These are phyloP conservation scores for Pseudoips prasinana DNA, from an alignment of 2,888 invertebrate species.

Conservation along the genomic window DNA sequence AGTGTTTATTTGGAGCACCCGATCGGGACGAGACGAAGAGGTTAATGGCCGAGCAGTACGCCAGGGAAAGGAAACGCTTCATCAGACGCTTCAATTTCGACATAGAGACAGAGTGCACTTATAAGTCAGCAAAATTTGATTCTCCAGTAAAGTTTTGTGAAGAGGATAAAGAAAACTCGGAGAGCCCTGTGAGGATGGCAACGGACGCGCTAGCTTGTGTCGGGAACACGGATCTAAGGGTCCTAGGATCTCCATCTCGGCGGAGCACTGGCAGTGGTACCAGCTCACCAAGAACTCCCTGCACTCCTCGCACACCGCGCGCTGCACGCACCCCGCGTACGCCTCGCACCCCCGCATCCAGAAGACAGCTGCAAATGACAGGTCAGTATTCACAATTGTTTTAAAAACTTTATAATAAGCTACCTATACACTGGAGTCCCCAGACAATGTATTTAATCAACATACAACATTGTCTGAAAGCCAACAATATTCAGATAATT, in stretches of 20 bases:
- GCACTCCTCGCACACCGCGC: constrained; percentile 68
- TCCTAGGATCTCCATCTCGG: constrained; percentile 67
- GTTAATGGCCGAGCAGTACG: constrained; percentile 82
- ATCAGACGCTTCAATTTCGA: constrained; percentile 83
- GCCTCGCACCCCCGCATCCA: constrained; percentile 71
- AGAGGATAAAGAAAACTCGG: constrained; percentile 62
- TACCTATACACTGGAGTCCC: constrained; percentile 11
- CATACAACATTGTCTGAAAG: constrained; percentile 1
- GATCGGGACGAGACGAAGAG: constrained; percentile 81
- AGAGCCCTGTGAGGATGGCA: constrained; percentile 59
- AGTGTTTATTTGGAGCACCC: constrained; percentile 84
- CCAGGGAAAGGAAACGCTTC: constrained; percentile 81
- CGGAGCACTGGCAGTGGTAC: constrained; percentile 56
- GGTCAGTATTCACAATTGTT: constrained; percentile 52
- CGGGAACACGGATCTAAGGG: constrained; percentile 65
- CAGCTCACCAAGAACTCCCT: constrained; percentile 60
- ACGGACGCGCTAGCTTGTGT: constrained; percentile 68
- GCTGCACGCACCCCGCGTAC: constrained; percentile 73
- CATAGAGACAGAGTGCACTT: constrained; percentile 69
- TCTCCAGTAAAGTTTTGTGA: constrained; percentile 73
- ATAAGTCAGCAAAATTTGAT: constrained; percentile 63
- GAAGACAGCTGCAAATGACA: constrained; percentile 79
- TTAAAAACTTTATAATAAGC: constrained; percentile 3
- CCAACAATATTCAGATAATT: constrained; percentile 16
- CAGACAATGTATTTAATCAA: too few relatives aligned